Base-by-base conservation (phyloP, 2,888 invertebrate species). In the Archaeoteleia sp. region DNA sequence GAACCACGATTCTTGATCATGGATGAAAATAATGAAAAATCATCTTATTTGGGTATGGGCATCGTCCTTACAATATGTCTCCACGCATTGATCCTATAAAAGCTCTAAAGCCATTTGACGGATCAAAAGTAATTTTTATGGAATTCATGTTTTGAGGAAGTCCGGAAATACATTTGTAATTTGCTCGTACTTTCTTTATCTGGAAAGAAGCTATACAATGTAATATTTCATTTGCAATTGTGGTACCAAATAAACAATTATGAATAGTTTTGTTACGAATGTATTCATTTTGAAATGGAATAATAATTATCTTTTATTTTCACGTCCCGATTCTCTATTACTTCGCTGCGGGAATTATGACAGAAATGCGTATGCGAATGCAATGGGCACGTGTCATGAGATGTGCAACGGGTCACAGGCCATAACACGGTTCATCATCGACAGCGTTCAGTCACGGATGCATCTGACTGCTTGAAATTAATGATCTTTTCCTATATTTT, bases 401-500 rank as follows among this genome's bases (percentile, higher is more conserved):
- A 63, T 70, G 57, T 71, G 71, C 73, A 72, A 72, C 72, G 71
- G 78, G 73, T 78, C 74, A 74, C 69, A 73, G 71, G 73, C 68
- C 61, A 72, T 70, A 75, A 73, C 74, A 62, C 51, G 71, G 76
- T 75, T 76, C 75, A 77, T 77, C 74, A 74, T 74, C 67, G 74
- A 71, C 74, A 71, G 58, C 65, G 67, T 65, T 58, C 66, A 51
- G 67, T 70, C 72, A 65, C 66, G 63, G 60, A 71, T 72, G 71
- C 67, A 62, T 69, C 70, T 73, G 72, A 74, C 72, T 76, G 69
- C 63, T 70, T 53, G 37, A 62, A 69, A 74, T 76, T 76, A 73
- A 76, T 73, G 74, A 71, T 75, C 70, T 73, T 70, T 67, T 57
- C 67, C 68, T 61, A 71, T 71, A 61, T 71, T 62, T 71, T 67